Evolutionary conservation across 2,888 invertebrate species (phyloP), one percentile per base, ranked within the genome.

Genomic region (Agriopis aurantiaria): DNA sequence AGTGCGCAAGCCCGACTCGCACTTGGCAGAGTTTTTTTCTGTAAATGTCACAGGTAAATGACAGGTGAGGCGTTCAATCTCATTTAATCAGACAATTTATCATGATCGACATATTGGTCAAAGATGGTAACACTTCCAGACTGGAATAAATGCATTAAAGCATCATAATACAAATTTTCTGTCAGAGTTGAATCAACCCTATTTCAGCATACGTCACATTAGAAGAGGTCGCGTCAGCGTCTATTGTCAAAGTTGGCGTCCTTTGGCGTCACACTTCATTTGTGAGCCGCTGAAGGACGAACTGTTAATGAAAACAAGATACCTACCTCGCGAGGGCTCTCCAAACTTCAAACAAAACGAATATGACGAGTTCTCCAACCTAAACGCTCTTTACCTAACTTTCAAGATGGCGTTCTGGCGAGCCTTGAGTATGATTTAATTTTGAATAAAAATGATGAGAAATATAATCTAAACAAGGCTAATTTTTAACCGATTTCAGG

Each of bases 251-350:
- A 74, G 70, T 68, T 70, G 53, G 60, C 69, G 66, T 69, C 43
- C 57, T 45, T 45, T 11, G 17, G 51, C 41, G 55, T 41, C 67
- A 56, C 67, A 49, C 69, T 72, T 68, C 64, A 70, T 74, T 52
- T 52, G 3, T n/a, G 33, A 51, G 17, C 14, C n/a, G 11, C 33
- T 55, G 59, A 64, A 55, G 52, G 51, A 52, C 14, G 59, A 71
- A 72, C 66, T 74, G 71, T 73, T 74, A 66, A 68, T 66, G 74
- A 73, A 71, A 75, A 73, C 69, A 72, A 71, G 72, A 75, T 55
- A 69, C 69, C 65, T 55, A 69, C 68, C 65, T 63, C 41, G 11
- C 23, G 23, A 59, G 60, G 8, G 40, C 46, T 10, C 65, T 69
- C 51, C 40, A 40, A 48, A 67, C 63, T 73, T 74, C 62, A 55